Conservation (phyloP, 2,888 invertebrate genomes). For the Phyto melanocephala region DNA sequence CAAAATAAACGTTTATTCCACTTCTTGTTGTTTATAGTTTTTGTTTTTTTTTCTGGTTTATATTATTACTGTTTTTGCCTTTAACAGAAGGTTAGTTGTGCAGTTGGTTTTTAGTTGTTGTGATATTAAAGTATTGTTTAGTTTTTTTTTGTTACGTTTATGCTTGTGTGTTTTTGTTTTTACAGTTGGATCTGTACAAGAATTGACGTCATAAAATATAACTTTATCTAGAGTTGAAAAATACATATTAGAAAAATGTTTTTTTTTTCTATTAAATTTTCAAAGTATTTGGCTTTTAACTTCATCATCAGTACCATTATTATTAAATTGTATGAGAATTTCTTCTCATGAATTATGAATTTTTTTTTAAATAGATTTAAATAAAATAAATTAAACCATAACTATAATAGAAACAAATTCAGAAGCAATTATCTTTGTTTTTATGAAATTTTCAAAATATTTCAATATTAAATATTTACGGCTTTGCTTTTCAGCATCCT, state of each 20-base stretch:
- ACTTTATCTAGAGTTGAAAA: not conserved
- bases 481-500: too few relatives aligned
- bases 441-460: too few relatives aligned
- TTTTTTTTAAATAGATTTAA: too few relatives aligned
- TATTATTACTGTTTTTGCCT: conserved; percentile 1
- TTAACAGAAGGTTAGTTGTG: conserved; percentile 38
- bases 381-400: too few relatives aligned
- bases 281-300: too few relatives aligned
- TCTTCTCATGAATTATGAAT: too few relatives aligned
- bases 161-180: not conserved
- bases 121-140: conserved; percentile 22
- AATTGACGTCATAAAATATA: conserved; percentile 49
- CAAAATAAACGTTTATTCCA: not conserved
- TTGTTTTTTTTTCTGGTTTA: not conserved
- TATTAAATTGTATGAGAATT: not conserved
- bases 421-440: too few relatives aligned
- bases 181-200: not conserved
- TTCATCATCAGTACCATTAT: not conserved
- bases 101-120: conserved; percentile 35
- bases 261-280: not conserved
- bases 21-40: conserved; percentile 13
- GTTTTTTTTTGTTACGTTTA: conserved; percentile 21
- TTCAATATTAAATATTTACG: too few relatives aligned
- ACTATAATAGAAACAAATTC: too few relatives aligned
- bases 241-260: not conserved